A percentile compares a stretch with the other conserved stretches of the same genome.
These are phyloP conservation scores for Myathropa florea DNA, from an alignment of 2,888 invertebrate genomes.

Conservation along the genomic window DNA sequence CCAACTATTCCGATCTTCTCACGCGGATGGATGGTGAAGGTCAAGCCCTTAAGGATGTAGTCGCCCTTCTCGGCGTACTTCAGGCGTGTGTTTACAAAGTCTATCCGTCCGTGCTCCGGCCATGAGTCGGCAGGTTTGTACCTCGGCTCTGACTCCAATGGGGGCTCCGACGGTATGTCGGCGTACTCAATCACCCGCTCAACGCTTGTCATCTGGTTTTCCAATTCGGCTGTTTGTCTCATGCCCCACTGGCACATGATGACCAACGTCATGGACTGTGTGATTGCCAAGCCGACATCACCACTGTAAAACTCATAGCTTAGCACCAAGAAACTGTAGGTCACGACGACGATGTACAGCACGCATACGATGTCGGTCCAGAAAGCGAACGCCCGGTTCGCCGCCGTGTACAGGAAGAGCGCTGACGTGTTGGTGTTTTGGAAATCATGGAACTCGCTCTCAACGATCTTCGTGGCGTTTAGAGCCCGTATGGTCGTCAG, in stretches of 20 bases:
- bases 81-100: constrained; percentile 85
- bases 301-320: constrained; percentile 81
- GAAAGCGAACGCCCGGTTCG: constrained; percentile 95
- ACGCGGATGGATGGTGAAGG: constrained; percentile 82
- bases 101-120: constrained; percentile 86
- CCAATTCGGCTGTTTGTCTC: constrained; percentile 91
- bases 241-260: constrained; percentile 92
- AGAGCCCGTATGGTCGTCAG: constrained; percentile 89
- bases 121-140: constrained; percentile 82
- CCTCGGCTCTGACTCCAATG: constrained; percentile 81
- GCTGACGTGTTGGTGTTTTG: constrained; percentile 87
- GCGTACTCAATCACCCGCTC: constrained; percentile 92
- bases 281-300: constrained; percentile 87
- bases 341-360: constrained; percentile 91
- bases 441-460: constrained; percentile 84
- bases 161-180: constrained; percentile 84
- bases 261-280: constrained; percentile 86
- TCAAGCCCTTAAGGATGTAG: constrained; percentile 88
- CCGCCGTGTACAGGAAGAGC: constrained; percentile 90
- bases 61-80: constrained; percentile 86
- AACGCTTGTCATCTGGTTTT: constrained; percentile 91
- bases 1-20: constrained; percentile 91
- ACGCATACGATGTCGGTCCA: constrained; percentile 95
- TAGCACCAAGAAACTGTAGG: constrained; percentile 90
- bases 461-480: constrained; percentile 84